These are phyloP conservation scores for Enteromius unitaeniatus DNA, from an alignment of 2,797 vertebrate species.

Conservation along the genomic window DNA sequence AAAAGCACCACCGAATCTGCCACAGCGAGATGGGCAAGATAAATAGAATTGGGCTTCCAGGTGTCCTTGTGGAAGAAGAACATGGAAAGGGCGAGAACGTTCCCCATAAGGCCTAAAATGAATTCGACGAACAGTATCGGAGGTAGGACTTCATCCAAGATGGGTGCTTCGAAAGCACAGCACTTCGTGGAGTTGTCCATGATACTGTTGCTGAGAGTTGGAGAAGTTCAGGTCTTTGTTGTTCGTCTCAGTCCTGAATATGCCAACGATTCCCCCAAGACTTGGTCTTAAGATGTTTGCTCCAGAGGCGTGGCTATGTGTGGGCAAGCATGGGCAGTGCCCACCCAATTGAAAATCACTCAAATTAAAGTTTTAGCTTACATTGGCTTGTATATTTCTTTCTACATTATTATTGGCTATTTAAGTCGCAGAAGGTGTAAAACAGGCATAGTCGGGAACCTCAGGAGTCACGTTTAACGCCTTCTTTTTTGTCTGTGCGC, in stretches of 20 bases:
- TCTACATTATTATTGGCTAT: not conserved
- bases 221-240: not conserved
- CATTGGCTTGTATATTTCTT: conserved; percentile 16
- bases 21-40: conserved; percentile 79
- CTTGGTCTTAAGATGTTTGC: conserved; percentile 57
- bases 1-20: conserved; percentile 81
- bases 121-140: conserved; percentile 79
- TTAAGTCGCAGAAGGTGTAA: not conserved
- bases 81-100: conserved; percentile 78
- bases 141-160: conserved; percentile 74
- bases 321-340: not conserved
- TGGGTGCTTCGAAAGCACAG: conserved; percentile 75
- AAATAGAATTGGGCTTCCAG: conserved; percentile 81
- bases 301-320: not conserved
- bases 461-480: not conserved
- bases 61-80: conserved; percentile 76
- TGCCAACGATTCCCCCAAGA: conserved; percentile 20
- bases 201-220: not conserved
- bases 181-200: conserved; percentile 72
- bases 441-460: not conserved
- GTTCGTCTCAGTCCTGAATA: conserved; percentile 13
- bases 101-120: conserved; percentile 78
- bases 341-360: conserved; percentile 11
- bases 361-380: not conserved
- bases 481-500: not conserved